Percentiles rank a stretch among this genome's conserved stretches.
phyloP scores from a whole-genome alignment of 2,797 vertebrate genomes.

The Etheostoma perlongum region DNA sequence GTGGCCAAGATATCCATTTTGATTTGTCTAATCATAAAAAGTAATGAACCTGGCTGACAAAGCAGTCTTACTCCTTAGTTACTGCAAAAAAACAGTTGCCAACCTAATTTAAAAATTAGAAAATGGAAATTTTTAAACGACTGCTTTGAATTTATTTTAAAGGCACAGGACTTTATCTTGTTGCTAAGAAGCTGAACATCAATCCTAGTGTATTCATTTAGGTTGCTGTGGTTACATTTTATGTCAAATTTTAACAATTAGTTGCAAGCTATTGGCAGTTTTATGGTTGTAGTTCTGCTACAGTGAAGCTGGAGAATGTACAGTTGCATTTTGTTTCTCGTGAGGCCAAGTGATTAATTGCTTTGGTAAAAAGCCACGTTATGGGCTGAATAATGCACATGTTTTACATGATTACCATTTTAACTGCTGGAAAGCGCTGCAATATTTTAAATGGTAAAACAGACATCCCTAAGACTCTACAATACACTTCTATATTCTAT shows the following conservation, averaged over 20 bases:
- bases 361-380: conserved; percentile 36
- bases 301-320: conserved; percentile 25
- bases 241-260: conserved; percentile 39
- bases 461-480: conserved; percentile 1
- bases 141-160: conserved; percentile 12
- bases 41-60: background rate
- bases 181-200: conserved; percentile 22
- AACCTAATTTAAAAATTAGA: background rate
- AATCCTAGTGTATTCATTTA: conserved; percentile 19
- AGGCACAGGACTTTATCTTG: background rate
- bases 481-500: background rate
- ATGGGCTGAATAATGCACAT: conserved; percentile 40
- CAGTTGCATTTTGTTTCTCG: conserved; percentile 17
- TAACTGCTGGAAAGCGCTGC: conserved; percentile 5
- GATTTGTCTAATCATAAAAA: background rate
- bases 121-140: background rate
- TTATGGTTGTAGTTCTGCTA: conserved; percentile 36
- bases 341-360: conserved; percentile 40
- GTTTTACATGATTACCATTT: conserved; percentile 26
- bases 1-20: background rate
- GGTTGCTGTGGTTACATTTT: conserved; percentile 24
- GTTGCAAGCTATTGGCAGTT: conserved; percentile 43
- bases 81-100: conserved; percentile 16
- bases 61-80: conserved; percentile 18
- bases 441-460: conserved; percentile 10